Conservation (phyloP, 2,888 invertebrate species). For the Elmis aenea region DNA sequence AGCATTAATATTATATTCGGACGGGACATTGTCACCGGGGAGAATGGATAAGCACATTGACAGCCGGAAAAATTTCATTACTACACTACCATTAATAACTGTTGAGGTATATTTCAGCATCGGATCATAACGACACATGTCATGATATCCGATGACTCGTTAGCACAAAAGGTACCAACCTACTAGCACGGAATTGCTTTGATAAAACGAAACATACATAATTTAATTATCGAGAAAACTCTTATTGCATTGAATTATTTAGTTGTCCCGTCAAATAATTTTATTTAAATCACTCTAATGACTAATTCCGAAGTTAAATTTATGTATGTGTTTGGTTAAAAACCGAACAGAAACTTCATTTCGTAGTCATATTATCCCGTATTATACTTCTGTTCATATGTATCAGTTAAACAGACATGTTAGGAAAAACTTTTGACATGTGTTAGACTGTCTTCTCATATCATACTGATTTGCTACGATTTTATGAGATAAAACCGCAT, state of each 20-base stretch:
- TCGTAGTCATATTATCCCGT: conserved; percentile 28
- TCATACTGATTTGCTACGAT: conserved; percentile 20
- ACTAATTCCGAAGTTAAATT: too few species aligned
- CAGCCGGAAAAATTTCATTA: conserved; percentile 19
- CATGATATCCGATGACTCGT: conserved; percentile 11
- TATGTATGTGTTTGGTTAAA: too few species aligned
- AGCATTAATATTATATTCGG: conserved; percentile 15
- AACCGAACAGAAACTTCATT: too few species aligned
- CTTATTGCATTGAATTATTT: too few species aligned
- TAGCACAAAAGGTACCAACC: too few species aligned
- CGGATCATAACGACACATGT: conserved; percentile 17
- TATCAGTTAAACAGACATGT: conserved; percentile 24
- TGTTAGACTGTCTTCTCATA: conserved; percentile 20
- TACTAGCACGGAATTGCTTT: too few species aligned
- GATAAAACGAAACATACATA: too few species aligned
- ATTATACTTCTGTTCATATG: too few species aligned
- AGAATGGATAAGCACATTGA: conserved; percentile 17
- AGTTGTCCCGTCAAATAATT: too few species aligned
- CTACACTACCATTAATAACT: conserved; percentile 18
- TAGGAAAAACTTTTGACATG: conserved; percentile 31
- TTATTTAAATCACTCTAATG: too few species aligned
- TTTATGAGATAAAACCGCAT: too few species aligned
- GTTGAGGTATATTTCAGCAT: conserved; percentile 18
- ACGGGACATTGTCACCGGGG: conserved; percentile 14
- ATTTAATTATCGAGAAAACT: too few species aligned